These are phyloP conservation scores for Lophius piscatorius DNA, from an alignment of 2,113 vertebrate genomes.

Conservation along the genomic window DNA sequence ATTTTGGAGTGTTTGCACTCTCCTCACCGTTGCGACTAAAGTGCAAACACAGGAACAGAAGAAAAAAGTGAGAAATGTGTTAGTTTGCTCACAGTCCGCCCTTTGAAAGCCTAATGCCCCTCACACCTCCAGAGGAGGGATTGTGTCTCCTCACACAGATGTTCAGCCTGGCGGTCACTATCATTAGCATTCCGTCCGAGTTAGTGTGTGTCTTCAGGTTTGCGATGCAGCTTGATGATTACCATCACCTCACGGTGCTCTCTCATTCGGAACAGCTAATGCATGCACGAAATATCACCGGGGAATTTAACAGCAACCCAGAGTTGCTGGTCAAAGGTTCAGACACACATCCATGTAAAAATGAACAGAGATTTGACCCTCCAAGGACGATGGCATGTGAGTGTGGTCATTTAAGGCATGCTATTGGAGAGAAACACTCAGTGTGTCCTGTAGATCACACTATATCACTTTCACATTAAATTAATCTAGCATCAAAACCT, in stretches of 20 bases:
- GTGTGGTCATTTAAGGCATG: not conserved
- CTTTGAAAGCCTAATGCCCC: constrained; percentile 46
- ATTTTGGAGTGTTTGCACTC: not conserved
- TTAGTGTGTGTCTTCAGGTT: constrained; percentile 43
- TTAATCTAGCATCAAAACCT: no score
- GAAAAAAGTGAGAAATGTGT: constrained; percentile 74
- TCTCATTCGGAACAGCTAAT: constrained; percentile 52
- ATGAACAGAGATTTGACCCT: not conserved
- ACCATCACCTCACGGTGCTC: constrained; percentile 56
- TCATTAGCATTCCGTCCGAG: constrained; percentile 72
- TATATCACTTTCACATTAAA: no score
- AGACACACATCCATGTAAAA: not conserved
- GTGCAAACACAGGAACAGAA: no score
- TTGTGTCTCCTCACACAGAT: constrained; percentile 70
- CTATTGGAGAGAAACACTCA: not conserved
- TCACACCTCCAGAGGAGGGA: constrained; percentile 71
- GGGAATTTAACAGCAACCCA: constrained; percentile 7
- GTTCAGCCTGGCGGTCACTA: constrained; percentile 74
- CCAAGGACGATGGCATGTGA: not conserved
- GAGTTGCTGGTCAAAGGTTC: constrained; percentile 7
- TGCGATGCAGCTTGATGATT: constrained; percentile 50
- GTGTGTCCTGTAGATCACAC: no score
- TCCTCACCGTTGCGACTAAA: constrained; percentile 36
- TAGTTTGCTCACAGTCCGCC: constrained; percentile 73
- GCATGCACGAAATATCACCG: constrained; percentile 10